Evolutionary conservation across 53 echinoderm and acorn worm species (phyloP).

Genomic region (Holothuria leucospilota): DNA sequence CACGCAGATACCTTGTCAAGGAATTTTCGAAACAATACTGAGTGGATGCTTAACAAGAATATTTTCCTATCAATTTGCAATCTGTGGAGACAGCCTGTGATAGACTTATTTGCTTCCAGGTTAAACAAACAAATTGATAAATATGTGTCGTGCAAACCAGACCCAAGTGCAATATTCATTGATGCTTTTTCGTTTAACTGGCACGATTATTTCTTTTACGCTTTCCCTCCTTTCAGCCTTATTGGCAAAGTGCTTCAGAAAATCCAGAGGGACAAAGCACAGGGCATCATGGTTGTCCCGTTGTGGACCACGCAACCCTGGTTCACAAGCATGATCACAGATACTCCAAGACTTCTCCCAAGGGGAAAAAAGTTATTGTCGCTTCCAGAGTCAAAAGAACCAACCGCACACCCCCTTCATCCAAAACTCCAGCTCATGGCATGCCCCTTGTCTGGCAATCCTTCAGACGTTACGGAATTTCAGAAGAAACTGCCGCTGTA

Average conservation of each 20-base stretch:
- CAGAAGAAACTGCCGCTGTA: constrained; percentile 23
- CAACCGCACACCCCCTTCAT: not conserved
- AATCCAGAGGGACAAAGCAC: not conserved
- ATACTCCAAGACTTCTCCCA: not conserved
- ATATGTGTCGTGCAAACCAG: constrained; percentile 75
- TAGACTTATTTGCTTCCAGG: too few species aligned
- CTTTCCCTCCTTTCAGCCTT: constrained; percentile 31
- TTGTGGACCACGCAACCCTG: too few species aligned
- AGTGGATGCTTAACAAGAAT: constrained; percentile 10
- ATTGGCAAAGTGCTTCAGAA: constrained; percentile 2
- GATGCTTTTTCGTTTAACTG: constrained; percentile 29
- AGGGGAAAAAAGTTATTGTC: not conserved
- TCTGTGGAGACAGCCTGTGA: too few species aligned
- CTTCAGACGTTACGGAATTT: constrained; percentile 8
- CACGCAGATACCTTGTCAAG: constrained; percentile 9
- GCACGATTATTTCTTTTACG: too few species aligned
- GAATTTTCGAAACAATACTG: constrained; percentile 21
- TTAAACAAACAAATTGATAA: too few species aligned
- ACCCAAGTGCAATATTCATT: constrained; percentile 23
- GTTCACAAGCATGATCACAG: too few species aligned
- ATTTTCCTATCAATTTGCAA: too few species aligned
- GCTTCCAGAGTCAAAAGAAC: not conserved
- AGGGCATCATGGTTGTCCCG: constrained; percentile 23
- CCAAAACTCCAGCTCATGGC: constrained; percentile 16
- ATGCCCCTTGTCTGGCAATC: constrained; percentile 2